These are phyloP conservation scores for Eristalis arbustorum DNA, from an alignment of 2,888 invertebrate genomes.

Conservation along the genomic window DNA sequence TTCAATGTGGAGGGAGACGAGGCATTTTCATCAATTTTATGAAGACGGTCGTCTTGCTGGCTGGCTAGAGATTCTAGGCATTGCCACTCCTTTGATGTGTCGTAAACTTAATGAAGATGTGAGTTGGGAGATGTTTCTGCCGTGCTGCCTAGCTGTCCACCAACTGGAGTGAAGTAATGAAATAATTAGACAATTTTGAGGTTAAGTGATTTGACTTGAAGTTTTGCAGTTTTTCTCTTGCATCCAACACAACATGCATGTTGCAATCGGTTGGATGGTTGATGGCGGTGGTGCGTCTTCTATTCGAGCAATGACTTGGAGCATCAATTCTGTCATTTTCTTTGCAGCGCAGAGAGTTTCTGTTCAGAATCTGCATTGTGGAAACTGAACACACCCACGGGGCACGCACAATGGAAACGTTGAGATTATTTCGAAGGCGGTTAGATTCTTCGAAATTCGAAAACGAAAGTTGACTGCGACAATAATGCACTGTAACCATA, in stretches of 20 bases:
- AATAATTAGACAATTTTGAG: constrained; percentile 36
- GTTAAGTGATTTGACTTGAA: neutral
- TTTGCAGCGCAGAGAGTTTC: no score
- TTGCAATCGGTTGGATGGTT: neutral
- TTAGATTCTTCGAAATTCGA: no score
- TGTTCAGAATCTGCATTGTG: no score
- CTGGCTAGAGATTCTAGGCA: neutral
- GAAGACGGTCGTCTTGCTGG: neutral
- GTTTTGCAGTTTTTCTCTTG: neutral
- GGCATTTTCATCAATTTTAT: neutral
- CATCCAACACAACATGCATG: neutral
- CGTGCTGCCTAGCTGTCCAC: neutral
- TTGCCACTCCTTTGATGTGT: neutral
- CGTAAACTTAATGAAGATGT: constrained; percentile 20
- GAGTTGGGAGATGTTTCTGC: neutral
- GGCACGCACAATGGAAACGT: no score
- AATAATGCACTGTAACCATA: no score
- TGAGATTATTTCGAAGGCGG: no score
- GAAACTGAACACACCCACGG: no score
- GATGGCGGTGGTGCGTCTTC: neutral
- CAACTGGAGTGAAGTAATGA: constrained; percentile 22
- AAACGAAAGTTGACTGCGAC: no score
- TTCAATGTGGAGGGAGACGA: neutral
- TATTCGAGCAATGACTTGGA: neutral
- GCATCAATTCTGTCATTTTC: no score